A percentile compares a stretch with the other conserved stretches of the same genome.
phyloP scores from a whole-genome alignment of 64 coral and sea anemone genomes.

The Porites lutea region DNA sequence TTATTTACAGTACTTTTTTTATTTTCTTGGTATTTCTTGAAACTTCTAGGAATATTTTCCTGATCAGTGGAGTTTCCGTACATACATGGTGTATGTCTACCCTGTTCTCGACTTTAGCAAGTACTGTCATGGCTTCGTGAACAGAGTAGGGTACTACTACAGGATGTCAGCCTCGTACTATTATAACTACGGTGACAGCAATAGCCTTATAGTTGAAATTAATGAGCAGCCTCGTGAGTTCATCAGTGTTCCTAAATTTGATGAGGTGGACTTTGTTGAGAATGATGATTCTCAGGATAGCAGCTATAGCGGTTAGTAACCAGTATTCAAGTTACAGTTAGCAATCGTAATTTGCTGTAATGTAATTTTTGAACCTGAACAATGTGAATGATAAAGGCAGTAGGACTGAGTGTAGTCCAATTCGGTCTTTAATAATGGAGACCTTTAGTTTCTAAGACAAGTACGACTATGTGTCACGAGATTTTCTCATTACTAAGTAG shows the following conservation, averaged over 20 bases:
- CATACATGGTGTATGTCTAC: slow-evolving; percentile 65
- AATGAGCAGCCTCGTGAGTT: slow-evolving; percentile 67
- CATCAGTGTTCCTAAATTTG: slow-evolving; percentile 29
- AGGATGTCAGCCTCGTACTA: slow-evolving; percentile 75
- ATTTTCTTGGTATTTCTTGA: too few species aligned
- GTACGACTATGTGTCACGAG: neutral
- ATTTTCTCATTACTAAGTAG: neutral
- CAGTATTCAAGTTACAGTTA: too few species aligned
- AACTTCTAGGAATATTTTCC: slow-evolving; percentile 8
- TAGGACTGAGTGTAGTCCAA: too few species aligned
- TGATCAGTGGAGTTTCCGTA: slow-evolving; percentile 28
- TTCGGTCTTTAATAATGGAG: too few species aligned
- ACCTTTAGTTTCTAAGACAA: too few species aligned
- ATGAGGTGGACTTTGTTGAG: neutral
- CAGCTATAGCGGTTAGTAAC: slow-evolving; percentile 47
- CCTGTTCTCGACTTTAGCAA: slow-evolving; percentile 72
- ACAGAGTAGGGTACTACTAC: slow-evolving; percentile 77
- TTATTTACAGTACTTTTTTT: too few species aligned
- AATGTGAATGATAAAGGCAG: too few species aligned
- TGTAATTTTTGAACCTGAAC: too few species aligned
- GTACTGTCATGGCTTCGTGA: slow-evolving; percentile 85
- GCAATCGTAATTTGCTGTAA: too few species aligned
- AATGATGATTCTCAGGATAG: slow-evolving; percentile 23
- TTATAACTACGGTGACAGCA: slow-evolving; percentile 41
- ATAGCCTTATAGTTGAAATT: slow-evolving; percentile 69